Base-by-base conservation (phyloP, 2,113 vertebrate genomes). In the Piliocolobus tephrosceles region DNA sequence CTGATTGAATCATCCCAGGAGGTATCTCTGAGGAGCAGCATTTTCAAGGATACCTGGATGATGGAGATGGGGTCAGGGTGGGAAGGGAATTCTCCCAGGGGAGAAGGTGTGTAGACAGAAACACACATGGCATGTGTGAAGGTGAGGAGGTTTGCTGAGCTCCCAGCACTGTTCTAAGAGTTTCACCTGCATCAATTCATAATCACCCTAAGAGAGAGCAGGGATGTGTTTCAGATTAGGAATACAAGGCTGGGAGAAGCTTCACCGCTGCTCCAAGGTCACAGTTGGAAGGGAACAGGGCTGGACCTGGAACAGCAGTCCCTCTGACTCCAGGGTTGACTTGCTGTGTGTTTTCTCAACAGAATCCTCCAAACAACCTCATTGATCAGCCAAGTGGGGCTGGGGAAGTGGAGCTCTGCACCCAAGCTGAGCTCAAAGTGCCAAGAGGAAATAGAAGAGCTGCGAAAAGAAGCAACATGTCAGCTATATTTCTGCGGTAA, bases 71-170 rank as follows among this genome's bases (percentile, higher is more conserved):
- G 66, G n/a, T 23, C 6, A 13, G 16, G 32, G 32, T 10, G 1
- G 11, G 6, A 38, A n/a, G 55, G 25, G 9, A 30, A 30, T 2
- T 80, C 87, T 80, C 72, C 25, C 2, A 2, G n/a, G 20, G 8
- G 32, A 2, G 32, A 25, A 0, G 5, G 1, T 4, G 3, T 43
- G 0, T 3, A 17, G 30, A 17, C 2, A 7, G n/a, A 45, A n/a
- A 25, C 2, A 10, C 8, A 6, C 6, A 3, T 0, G 4, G 52
- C 0, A 1, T 14, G 2, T 2, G 2, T 64, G n/a, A 64, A 35
- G 32, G 30, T 12, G 0, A 27, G 73, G 9, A 2, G 0, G 16
- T 52, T 38, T 3, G 0, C 4, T 2, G 30, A 5, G 57, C 3
- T 0, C 27, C 13, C 3, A 2, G 47, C 14, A 1, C 5, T n/a